A percentile compares a stretch with the other conserved stretches of the same genome.
phyloP scores from a whole-genome alignment of 2,888 invertebrate species.

The Campoplex nolae region DNA sequence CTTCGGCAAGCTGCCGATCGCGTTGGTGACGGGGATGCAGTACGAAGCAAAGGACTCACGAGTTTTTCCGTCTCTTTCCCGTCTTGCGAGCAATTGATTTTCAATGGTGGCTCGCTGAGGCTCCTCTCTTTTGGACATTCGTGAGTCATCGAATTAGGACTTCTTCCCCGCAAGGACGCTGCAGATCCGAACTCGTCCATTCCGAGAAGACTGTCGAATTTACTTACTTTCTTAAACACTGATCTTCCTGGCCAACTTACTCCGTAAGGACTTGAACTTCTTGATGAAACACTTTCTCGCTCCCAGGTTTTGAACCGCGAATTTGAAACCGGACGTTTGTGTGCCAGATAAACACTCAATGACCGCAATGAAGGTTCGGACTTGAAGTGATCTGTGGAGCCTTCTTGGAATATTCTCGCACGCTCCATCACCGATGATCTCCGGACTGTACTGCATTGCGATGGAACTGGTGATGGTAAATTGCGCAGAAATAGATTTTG shows the following conservation, averaged over 20 bases:
- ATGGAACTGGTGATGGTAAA: slow-evolving; percentile 82
- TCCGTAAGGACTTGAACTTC: slow-evolving; percentile 87
- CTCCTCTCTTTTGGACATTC: slow-evolving; percentile 86
- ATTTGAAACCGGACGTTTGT: slow-evolving; percentile 90
- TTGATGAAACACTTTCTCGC: slow-evolving; percentile 85
- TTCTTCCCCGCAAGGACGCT: slow-evolving; percentile 77
- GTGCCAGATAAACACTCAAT: slow-evolving; percentile 88
- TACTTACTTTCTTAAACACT: slow-evolving; percentile 78
- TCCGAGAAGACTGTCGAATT: slow-evolving; percentile 81
- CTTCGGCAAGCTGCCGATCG: slow-evolving; percentile 89
- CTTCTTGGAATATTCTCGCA: slow-evolving; percentile 89
- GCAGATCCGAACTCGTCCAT: slow-evolving; percentile 82
- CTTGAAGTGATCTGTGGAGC: slow-evolving; percentile 81
- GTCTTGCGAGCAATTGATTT: slow-evolving; percentile 74
- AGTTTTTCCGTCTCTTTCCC: slow-evolving; percentile 66
- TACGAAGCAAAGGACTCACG: slow-evolving; percentile 77
- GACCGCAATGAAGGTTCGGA: slow-evolving; percentile 87
- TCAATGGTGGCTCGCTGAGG: slow-evolving; percentile 88
- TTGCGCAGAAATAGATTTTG: slow-evolving; percentile 89
- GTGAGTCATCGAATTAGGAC: slow-evolving; percentile 81
- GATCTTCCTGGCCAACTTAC: slow-evolving; percentile 87
- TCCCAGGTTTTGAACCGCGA: slow-evolving; percentile 91
- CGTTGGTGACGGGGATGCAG: slow-evolving; percentile 87
- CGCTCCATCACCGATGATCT: slow-evolving; percentile 89
- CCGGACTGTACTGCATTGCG: slow-evolving; percentile 82